Evolutionary conservation across 2,888 invertebrate species (phyloP), one percentile per base, ranked within the genome.

Genomic region (Drosophila bunnanda): DNA sequence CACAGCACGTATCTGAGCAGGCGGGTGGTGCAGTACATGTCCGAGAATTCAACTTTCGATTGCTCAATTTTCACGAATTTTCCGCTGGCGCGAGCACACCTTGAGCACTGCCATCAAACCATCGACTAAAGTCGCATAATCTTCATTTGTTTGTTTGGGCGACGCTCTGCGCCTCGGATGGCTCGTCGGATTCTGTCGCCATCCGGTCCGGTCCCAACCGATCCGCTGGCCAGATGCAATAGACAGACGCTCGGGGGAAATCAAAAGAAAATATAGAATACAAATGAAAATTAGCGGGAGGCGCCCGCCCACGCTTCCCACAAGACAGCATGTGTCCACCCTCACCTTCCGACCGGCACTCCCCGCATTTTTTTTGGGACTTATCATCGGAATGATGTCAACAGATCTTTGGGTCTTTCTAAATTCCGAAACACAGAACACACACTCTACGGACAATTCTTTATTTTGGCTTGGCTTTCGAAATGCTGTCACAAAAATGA

Each of bases 21-120:
- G 32, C 83, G 80, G 46, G 79, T 80, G 25, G 79, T 80, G 66
- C 88, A 88, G 66, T 87, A 80, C 90, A 88, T 77, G 54, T 10
- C 20, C 22, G 64, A 15, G 32, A 6, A 34, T 56, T 57, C 22
- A 25, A 50, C 25, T 30, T 22, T 28, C 17, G 17, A 22, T 22
- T 44, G 25, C 20, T 34, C 39, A 58, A 41, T 52, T 53, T 43
- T 46, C 59, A 25, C 34, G n/a, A 48, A 17, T 48, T 32, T 67
- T 67, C 69, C 66, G 69, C 54, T 68, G 69, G 56, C 46, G 8
- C 38, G 28, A 46, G 38, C 60, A 61, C 79, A 89, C 85, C 85
- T 88, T 85, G 82, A 74, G 75, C 80, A 76, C 41, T 76, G 85
- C 58, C 88, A 78, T 70, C 77, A 77, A 76, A 80, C 54, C 75